These are phyloP conservation scores for Zaprionus africanus DNA, from an alignment of 1,140 invertebrate species.

Conservation along the genomic window DNA sequence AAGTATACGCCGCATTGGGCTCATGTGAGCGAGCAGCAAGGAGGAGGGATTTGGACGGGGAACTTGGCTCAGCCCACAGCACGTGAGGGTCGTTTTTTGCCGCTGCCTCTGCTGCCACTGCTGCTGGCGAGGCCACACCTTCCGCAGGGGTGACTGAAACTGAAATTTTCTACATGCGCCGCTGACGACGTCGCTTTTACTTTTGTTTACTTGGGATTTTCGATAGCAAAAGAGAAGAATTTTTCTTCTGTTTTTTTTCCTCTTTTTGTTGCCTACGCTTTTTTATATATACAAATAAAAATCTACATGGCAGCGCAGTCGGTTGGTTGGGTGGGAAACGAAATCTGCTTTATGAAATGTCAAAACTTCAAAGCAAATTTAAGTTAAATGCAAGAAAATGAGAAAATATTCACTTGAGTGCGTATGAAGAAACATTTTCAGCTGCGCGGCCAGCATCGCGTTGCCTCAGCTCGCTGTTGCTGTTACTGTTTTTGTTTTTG, in stretches of 20 bases:
- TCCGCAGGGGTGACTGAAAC: conserved; percentile 80
- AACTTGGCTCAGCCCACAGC: conserved; percentile 36
- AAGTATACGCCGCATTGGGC: conserved; percentile 66
- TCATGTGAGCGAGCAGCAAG: conserved; percentile 40
- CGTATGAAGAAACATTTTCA: conserved; percentile 60
- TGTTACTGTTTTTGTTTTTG: conserved; percentile 29
- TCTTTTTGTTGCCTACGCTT: conserved; percentile 7
- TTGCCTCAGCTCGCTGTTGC: conserved; percentile 6
- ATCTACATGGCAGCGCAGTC: conserved; percentile 24
- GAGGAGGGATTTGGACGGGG: conserved; percentile 28
- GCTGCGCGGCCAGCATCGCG: conserved; percentile 31
- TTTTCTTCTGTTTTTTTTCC: neutral
- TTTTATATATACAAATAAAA: conserved; percentile 44
- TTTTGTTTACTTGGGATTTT: conserved; percentile 82
- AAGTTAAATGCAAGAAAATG: conserved; percentile 83
- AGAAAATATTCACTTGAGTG: conserved; percentile 84
- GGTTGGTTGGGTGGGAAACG: conserved; percentile 32
- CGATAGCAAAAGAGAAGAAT: conserved; percentile 62
- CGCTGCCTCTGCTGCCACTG: neutral
- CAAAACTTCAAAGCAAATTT: conserved; percentile 83
- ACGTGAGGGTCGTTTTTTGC: conserved; percentile 71
- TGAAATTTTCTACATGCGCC: conserved; percentile 56
- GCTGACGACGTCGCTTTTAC: conserved; percentile 68
- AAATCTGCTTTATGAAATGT: conserved; percentile 83
- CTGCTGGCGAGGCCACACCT: conserved; percentile 74